Evolutionary conservation across 1,140 invertebrate species (phyloP).

Genomic region (Ectropis grisescens): DNA sequence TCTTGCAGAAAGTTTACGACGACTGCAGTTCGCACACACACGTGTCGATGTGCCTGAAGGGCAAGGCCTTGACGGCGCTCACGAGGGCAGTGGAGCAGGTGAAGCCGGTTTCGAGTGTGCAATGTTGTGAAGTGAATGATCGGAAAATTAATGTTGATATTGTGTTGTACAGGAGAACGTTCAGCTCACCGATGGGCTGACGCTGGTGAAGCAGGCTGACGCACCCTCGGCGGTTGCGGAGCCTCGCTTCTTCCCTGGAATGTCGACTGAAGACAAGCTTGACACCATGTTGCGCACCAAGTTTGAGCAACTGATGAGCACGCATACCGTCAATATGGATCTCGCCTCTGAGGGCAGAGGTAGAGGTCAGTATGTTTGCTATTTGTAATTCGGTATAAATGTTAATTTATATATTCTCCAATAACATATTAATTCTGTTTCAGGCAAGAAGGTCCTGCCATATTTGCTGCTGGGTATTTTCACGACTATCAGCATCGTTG

Average conservation of each 20-base stretch:
- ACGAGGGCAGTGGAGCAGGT: slow-evolving; percentile 71
- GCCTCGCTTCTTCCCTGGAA: slow-evolving; percentile 61
- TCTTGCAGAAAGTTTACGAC: slow-evolving; percentile 72
- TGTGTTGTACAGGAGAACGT: slow-evolving; percentile 65
- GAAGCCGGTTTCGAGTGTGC: slow-evolving; percentile 21
- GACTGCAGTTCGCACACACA: slow-evolving; percentile 73
- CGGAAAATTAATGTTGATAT: too few relatives aligned
- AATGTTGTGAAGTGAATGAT: slow-evolving; percentile 10
- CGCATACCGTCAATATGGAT: slow-evolving; percentile 63
- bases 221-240: slow-evolving; percentile 53
- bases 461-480: slow-evolving; percentile 74
- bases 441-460: slow-evolving; percentile 67
- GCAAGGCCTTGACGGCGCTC: slow-evolving; percentile 70
- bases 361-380: slow-evolving; percentile 38
- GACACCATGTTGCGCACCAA: slow-evolving; percentile 56
- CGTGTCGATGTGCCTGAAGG: slow-evolving; percentile 71
- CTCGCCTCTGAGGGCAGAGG: slow-evolving; percentile 62
- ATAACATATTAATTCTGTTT: slow-evolving; percentile 1
- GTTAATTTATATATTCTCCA: neutral
- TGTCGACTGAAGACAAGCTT: slow-evolving; percentile 62
- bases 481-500: slow-evolving; percentile 73
- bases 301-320: slow-evolving; percentile 62
- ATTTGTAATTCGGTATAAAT: neutral
- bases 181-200: slow-evolving; percentile 70
- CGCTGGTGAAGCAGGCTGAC: slow-evolving; percentile 70